phyloP scores from a whole-genome alignment of 2,797 vertebrate species.

The Avahi laniger region DNA sequence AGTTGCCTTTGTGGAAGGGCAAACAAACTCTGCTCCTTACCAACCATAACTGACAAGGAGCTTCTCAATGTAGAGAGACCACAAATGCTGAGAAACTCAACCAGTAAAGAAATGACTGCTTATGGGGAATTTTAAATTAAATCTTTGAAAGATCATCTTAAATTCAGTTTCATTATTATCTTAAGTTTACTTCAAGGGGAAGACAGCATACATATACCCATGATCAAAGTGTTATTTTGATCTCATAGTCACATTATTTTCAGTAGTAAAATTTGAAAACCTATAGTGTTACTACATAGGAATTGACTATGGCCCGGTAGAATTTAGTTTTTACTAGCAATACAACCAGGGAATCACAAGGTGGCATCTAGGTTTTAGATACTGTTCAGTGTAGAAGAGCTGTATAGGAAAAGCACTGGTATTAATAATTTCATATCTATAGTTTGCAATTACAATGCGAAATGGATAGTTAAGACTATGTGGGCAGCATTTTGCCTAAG shows the following conservation, averaged over 20 bases:
- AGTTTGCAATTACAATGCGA: neutral
- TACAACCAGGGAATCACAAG: neutral
- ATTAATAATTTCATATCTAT: neutral
- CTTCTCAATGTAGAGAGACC: neutral
- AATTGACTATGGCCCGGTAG: neutral
- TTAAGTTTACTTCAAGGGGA: neutral
- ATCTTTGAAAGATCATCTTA: neutral
- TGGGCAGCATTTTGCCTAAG: neutral
- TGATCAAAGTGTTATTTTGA: neutral
- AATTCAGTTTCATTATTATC: neutral
- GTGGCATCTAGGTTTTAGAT: neutral
- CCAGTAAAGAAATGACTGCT: neutral
- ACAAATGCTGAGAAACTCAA: neutral
- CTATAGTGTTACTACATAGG: neutral
- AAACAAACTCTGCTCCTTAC: neutral
- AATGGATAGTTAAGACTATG: neutral
- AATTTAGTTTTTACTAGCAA: neutral
- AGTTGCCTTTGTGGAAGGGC: neutral
- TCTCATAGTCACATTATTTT: neutral
- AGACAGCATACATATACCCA: neutral
- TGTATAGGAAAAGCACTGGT: neutral
- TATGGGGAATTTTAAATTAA: neutral
- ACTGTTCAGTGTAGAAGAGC: neutral
- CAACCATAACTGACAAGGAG: neutral
- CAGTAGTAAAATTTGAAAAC: neutral